A percentile compares a stretch with the other conserved stretches of the same genome.
phyloP scores from a whole-genome alignment of 2,113 vertebrate species.

The Triplophysa rosa region DNA sequence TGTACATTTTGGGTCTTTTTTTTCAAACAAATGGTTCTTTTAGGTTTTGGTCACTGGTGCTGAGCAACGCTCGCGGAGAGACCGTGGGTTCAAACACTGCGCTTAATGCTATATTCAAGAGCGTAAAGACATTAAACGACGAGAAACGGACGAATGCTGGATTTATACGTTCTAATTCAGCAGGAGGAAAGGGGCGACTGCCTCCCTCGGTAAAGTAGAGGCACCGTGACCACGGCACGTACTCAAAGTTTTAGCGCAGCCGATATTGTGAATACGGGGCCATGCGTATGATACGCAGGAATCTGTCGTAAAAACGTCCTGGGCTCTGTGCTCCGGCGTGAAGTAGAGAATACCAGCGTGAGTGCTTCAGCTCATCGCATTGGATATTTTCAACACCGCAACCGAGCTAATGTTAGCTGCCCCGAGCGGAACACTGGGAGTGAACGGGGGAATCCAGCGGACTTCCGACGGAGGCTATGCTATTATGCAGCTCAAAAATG shows the following conservation, averaged over 20 bases:
- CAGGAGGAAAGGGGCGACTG: neutral
- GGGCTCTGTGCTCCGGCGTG: constrained; percentile 70
- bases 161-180: neutral
- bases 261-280: constrained; percentile 55
- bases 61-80: too few relatives aligned
- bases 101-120: too few relatives aligned
- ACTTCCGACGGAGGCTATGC: constrained; percentile 67
- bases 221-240: constrained; percentile 5
- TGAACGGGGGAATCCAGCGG: constrained; percentile 63
- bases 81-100: too few relatives aligned
- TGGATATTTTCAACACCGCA: constrained; percentile 64
- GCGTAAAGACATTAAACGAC: neutral
- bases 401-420: constrained; percentile 68
- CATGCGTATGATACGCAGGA: constrained; percentile 70
- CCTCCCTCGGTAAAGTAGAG: constrained; percentile 15
- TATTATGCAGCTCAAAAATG: constrained; percentile 61
- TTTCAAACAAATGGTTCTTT: too few relatives aligned
- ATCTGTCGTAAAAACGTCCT: constrained; percentile 67
- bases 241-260: constrained; percentile 40
- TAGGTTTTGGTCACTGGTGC: too few relatives aligned
- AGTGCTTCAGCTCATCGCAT: constrained; percentile 66
- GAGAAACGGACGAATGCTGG: neutral
- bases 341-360: constrained; percentile 65
- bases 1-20: too few relatives aligned
- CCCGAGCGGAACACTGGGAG: constrained; percentile 62